These are phyloP conservation scores for Bambusicola thoracicus DNA, from an alignment of 2,113 vertebrate species.

Conservation along the genomic window DNA sequence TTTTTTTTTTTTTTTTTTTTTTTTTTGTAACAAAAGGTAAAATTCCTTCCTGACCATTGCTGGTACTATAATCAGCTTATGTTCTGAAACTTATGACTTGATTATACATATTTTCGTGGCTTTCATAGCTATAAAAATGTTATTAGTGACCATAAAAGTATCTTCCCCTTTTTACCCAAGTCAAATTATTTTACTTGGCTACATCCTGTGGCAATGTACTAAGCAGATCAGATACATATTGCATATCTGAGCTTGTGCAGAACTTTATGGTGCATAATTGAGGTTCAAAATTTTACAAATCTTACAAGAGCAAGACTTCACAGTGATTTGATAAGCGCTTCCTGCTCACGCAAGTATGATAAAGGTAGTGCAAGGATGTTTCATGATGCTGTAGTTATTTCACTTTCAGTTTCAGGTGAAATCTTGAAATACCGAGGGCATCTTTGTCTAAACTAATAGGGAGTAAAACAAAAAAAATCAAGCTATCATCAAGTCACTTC, in stretches of 20 bases:
- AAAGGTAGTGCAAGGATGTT: not conserved
- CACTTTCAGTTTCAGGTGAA: not conserved
- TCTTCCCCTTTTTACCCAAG: constrained; percentile 52
- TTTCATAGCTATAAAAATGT: constrained; percentile 63
- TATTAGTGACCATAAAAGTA: constrained; percentile 67
- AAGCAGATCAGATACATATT: constrained; percentile 23
- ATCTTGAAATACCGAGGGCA: not conserved
- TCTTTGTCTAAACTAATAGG: not conserved
- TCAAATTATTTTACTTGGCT: constrained; percentile 41
- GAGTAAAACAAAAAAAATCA: not conserved
- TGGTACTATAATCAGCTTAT: constrained; percentile 30
- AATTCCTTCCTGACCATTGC: constrained; percentile 36
- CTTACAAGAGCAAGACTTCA: not conserved
- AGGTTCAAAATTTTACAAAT: constrained; percentile 54
- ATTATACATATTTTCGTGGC: constrained; percentile 61
- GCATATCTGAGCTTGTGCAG: constrained; percentile 2
- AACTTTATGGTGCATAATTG: constrained; percentile 42
- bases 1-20: not conserved
- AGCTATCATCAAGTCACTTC: not conserved
- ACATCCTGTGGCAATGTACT: constrained; percentile 11
- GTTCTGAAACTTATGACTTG: constrained; percentile 18
- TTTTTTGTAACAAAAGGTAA: not conserved
- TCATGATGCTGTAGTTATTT: not conserved
- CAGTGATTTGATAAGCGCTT: constrained; percentile 7
- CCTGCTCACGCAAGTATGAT: not conserved